These are phyloP conservation scores for Zaprionus bogoriensis DNA, from an alignment of 2,888 invertebrate genomes.

Conservation along the genomic window DNA sequence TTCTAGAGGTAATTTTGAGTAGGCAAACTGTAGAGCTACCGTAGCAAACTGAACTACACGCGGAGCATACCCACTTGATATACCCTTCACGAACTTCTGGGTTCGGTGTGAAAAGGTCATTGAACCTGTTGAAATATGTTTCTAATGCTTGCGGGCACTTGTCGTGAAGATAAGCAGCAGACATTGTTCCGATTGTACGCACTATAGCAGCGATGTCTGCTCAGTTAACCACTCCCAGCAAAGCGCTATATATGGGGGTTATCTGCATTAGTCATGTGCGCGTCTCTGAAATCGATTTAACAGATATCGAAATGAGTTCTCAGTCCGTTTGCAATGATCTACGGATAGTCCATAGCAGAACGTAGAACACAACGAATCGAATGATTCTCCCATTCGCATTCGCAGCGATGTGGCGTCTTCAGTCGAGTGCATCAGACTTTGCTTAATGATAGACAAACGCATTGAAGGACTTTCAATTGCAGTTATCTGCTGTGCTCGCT, in stretches of 20 bases:
- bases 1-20: too few relatives aligned
- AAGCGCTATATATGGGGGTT: conserved; percentile 1
- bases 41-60: too few relatives aligned
- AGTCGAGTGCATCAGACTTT: conserved; percentile 43
- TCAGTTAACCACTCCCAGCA: conserved; percentile 5
- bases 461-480: conserved; percentile 18
- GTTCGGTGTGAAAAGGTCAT: conserved; percentile 27
- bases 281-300: neutral
- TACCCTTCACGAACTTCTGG: conserved; percentile 2
- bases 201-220: neutral
- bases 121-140: conserved; percentile 35
- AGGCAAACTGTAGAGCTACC: too few relatives aligned
- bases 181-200: neutral
- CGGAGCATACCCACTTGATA: too few relatives aligned
- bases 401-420: conserved; percentile 31
- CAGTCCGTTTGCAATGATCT: neutral
- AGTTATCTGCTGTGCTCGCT: conserved; percentile 24
- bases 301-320: conserved; percentile 2
- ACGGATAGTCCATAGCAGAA: too few relatives aligned
- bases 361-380: conserved; percentile 12
- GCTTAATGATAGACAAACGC: conserved; percentile 40
- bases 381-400: conserved; percentile 47
- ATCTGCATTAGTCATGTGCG: conserved; percentile 13
- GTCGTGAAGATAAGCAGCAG: conserved; percentile 46
- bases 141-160: conserved; percentile 38